These are phyloP conservation scores for Lepidocolaptes lacrymiger DNA, from an alignment of 2,797 vertebrate genomes.

Conservation along the genomic window DNA sequence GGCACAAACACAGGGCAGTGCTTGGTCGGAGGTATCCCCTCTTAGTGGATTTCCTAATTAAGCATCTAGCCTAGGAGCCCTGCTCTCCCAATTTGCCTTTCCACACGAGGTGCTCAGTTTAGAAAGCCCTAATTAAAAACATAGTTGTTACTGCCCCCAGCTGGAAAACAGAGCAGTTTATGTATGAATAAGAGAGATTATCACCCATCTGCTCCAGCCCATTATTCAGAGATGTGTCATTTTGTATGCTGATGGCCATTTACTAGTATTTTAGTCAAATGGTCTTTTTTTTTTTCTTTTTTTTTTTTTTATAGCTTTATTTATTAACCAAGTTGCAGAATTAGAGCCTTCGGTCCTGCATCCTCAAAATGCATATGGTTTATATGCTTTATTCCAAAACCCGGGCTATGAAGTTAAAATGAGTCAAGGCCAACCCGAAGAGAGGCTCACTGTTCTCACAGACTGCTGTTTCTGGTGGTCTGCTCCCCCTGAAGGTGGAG, in stretches of 20 bases:
- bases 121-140: slow-evolving; percentile 69
- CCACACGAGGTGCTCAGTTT: slow-evolving; percentile 64
- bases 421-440: slow-evolving; percentile 53
- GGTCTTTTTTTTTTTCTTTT: neutral
- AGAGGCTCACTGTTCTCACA: neutral
- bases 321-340: slow-evolving; percentile 52
- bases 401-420: slow-evolving; percentile 9
- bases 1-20: neutral
- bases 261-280: slow-evolving; percentile 62
- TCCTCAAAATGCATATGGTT: neutral
- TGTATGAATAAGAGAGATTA: slow-evolving; percentile 74
- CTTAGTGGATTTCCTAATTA: slow-evolving; percentile 69
- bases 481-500: neutral
- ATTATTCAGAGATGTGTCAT: slow-evolving; percentile 74
- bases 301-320: slow-evolving; percentile 18
- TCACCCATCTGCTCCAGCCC: slow-evolving; percentile 77
- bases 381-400: neutral
- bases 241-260: slow-evolving; percentile 71
- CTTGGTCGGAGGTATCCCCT: neutral
- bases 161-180: slow-evolving; percentile 78
- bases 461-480: neutral
- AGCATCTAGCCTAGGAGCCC: slow-evolving; percentile 43
- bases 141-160: slow-evolving; percentile 80
- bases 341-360: neutral
- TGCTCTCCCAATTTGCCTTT: slow-evolving; percentile 64